Conservation (phyloP, 2,888 invertebrate genomes). For the Drosophila flavopinicola region DNA sequence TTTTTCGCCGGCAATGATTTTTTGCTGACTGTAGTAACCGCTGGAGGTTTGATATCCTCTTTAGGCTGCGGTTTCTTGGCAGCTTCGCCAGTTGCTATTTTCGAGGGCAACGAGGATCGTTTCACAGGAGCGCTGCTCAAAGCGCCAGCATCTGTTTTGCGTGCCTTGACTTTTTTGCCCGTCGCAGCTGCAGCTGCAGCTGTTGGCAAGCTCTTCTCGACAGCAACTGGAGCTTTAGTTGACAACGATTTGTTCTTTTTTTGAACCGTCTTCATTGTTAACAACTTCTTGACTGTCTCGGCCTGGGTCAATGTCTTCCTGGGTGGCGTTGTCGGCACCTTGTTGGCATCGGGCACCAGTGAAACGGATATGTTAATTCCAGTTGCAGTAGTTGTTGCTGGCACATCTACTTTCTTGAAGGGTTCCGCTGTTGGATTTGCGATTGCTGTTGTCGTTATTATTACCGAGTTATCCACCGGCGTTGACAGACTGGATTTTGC, state of each 20-base stretch:
- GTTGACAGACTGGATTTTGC: conserved; percentile 7
- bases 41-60: neutral
- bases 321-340: neutral
- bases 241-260: neutral
- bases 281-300: conserved; percentile 21
- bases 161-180: conserved; percentile 5
- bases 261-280: neutral
- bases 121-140: neutral
- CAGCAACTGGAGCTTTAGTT: neutral
- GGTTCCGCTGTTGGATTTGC: conserved; percentile 4
- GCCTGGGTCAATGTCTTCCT: conserved; percentile 28
- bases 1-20: conserved; percentile 14
- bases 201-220: neutral
- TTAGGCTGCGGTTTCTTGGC: neutral
- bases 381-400: neutral
- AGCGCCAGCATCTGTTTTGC: neutral
- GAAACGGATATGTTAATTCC: conserved; percentile 51
- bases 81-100: neutral
- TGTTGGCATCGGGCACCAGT: conserved; percentile 19
- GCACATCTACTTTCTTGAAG: conserved; percentile 6
- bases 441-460: conserved; percentile 35
- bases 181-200: neutral
- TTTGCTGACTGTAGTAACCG: neutral
- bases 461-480: conserved; percentile 33
- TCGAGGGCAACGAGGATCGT: neutral